Base-by-base conservation (phyloP, 2,113 vertebrate genomes). In the Anguilla japonica region DNA sequence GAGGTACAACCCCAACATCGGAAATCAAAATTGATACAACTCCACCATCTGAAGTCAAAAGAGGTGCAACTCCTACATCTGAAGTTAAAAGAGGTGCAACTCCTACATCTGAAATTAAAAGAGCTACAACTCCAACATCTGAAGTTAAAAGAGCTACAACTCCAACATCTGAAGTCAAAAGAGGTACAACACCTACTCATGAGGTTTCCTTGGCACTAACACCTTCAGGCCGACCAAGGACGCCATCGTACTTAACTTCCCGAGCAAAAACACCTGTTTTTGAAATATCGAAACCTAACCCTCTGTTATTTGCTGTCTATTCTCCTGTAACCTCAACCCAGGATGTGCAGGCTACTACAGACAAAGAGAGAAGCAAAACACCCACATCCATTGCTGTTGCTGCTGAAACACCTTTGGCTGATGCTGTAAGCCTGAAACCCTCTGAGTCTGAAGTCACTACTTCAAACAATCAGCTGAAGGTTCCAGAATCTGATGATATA, bases 201-300 rank as follows among this genome's bases (percentile, higher is more conserved):
- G 90, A 92, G 53, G 81, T 89, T 53, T 88, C 88, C 50, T 79
- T 78, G 79, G 87, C 89, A 80, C 91, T 91, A 90, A 90, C 87
- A 83, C 82, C 11, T 60, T 60, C 84, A 56, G 93, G 92, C 46
- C 90, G 93, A 6, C 88, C 94, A 13, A 95, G 88, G 86, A 95
- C 95, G 41, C 95, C 96, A 0, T 92, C 91, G 14, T 89, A 90
- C 87, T 88, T 92, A 56, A 41, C 86, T 22, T 84, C 82, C 63
- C 91, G 93, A 26, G 87, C 92, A 53, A 81, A 87, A 83, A 94
- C 93, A 6, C 92, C 94, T 11, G 88, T 93, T 20, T 93, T 94
- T 91, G 94, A 96, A 91, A 89, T 95, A 86, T 95, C 95, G 86
- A 94, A 88, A 91, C 83, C 95, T 41, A 95, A 96, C 88, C 95